Evolutionary conservation across 2,797 vertebrate genomes (phyloP).

Genomic region (Peromyscus eremicus): DNA sequence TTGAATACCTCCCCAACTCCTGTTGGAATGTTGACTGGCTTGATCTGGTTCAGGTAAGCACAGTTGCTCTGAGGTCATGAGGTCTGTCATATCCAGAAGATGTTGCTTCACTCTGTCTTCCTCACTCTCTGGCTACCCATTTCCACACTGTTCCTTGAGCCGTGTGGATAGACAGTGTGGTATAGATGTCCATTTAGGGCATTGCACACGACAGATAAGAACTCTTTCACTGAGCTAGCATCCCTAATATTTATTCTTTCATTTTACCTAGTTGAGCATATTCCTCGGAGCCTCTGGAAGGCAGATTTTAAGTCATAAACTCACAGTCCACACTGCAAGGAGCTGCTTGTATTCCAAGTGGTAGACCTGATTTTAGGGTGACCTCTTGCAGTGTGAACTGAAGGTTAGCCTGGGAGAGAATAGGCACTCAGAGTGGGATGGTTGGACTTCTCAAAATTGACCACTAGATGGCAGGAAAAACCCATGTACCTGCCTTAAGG

Average conservation of each 20-base stretch:
- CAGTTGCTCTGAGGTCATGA: too few relatives aligned
- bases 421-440: not conserved
- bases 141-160: not conserved
- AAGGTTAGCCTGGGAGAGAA: not conserved
- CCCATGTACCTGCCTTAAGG: not conserved
- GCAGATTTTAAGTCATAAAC: not conserved
- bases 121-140: not conserved
- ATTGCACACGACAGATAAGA: not conserved
- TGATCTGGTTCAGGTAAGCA: not conserved
- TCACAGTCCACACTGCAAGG: not conserved
- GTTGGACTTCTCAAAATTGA: not conserved
- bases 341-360: not conserved
- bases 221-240: not conserved
- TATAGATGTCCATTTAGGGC: not conserved
- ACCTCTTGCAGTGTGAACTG: not conserved
- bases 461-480: slow-evolving; percentile 79
- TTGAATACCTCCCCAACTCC: too few relatives aligned
- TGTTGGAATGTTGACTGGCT: not conserved
- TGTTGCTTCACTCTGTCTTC: not conserved
- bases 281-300: not conserved
- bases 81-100: not conserved
- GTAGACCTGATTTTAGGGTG: not conserved
- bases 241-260: not conserved
- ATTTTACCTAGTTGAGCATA: not conserved
- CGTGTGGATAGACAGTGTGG: too few relatives aligned